Conservation (phyloP, 2,113 vertebrate genomes). For the Hippocampus guttulatus region DNA sequence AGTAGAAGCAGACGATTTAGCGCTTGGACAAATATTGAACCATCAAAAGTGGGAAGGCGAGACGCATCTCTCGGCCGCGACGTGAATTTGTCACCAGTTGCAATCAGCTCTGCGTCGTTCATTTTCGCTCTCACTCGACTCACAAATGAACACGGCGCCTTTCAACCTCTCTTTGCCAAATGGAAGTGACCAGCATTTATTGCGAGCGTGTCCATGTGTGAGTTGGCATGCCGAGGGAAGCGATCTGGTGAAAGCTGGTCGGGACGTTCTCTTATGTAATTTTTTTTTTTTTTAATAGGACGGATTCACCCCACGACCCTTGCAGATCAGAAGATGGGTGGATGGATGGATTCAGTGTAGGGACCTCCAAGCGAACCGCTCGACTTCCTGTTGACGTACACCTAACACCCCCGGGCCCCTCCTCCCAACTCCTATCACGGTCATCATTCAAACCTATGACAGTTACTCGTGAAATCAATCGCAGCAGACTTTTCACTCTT, state of each 20-base stretch:
- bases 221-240: too few relatives aligned
- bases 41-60: slow-evolving; percentile 9
- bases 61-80: not conserved
- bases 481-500: too few relatives aligned
- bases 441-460: not conserved
- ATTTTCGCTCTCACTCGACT: slow-evolving; percentile 47
- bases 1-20: not conserved
- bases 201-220: too few relatives aligned
- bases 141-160: not conserved
- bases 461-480: not conserved
- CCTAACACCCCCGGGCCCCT: too few relatives aligned
- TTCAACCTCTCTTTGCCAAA: slow-evolving; percentile 42
- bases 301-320: too few relatives aligned
- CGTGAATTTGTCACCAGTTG: slow-evolving; percentile 35
- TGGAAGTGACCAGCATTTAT: too few relatives aligned
- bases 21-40: not conserved
- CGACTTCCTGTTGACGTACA: slow-evolving; percentile 50
- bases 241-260: too few relatives aligned
- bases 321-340: too few relatives aligned
- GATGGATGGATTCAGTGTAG: too few relatives aligned
- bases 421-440: not conserved
- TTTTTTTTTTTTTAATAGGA: too few relatives aligned
- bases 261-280: too few relatives aligned
- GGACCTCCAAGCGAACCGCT: slow-evolving; percentile 47
- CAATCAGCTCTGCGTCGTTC: slow-evolving; percentile 59